Conservation (phyloP, 1,140 invertebrate species). For the Drosophila pruinosa region DNA sequence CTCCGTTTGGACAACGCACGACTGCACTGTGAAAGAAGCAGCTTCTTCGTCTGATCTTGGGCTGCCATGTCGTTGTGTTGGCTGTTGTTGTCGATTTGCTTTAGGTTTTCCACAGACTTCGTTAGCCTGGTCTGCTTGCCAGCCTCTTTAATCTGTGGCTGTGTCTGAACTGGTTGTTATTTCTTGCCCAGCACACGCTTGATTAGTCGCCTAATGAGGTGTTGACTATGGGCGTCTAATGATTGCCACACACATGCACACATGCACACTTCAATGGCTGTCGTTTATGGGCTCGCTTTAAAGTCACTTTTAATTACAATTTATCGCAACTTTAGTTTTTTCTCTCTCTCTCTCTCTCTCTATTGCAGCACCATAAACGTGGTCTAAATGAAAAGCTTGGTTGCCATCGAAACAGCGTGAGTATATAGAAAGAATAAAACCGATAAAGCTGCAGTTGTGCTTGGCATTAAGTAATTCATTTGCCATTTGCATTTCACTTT, state of each 20-base stretch:
- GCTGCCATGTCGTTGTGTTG: background rate
- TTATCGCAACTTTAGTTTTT: constrained; percentile 1
- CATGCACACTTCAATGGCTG: constrained; percentile 22
- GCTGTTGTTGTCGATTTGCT: constrained; percentile 58
- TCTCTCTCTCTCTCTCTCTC: background rate
- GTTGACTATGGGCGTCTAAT: constrained; percentile 77
- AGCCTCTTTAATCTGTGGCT: constrained; percentile 29
- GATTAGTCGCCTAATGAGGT: constrained; percentile 82
- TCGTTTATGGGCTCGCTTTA: constrained; percentile 32
- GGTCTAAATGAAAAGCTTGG: constrained; percentile 71
- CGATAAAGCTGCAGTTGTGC: constrained; percentile 1
- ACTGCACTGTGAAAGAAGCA: constrained; percentile 31
- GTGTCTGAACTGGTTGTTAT: constrained; percentile 69
- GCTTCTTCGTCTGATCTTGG: constrained; percentile 24
- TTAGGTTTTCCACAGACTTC: constrained; percentile 41
- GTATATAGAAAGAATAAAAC: constrained; percentile 32
- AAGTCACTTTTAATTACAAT: constrained; percentile 60
- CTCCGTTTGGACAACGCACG: constrained; percentile 34
- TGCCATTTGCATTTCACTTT: constrained; percentile 34
- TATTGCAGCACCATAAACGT: constrained; percentile 25
- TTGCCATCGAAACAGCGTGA: constrained; percentile 63
- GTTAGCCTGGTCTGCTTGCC: too few species aligned
- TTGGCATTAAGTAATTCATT: background rate
- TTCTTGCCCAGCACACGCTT: constrained; percentile 68
- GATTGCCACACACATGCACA: constrained; percentile 41